Percentiles rank a stretch among this genome's conserved stretches.
These are phyloP conservation scores for Sitta europaea DNA, from an alignment of 2,113 vertebrate genomes.

Conservation along the genomic window DNA sequence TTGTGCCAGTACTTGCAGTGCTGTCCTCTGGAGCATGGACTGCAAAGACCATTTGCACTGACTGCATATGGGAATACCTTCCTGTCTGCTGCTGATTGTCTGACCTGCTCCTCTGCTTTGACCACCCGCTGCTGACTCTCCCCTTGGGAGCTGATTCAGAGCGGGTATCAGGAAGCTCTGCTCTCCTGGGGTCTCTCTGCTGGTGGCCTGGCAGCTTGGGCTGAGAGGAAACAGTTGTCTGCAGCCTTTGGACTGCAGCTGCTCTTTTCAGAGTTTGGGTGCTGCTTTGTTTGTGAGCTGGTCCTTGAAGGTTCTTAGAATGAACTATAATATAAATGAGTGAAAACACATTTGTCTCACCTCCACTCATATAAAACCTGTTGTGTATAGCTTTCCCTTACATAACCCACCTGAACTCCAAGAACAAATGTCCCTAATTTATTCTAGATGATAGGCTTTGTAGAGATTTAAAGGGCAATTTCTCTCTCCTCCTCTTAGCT, in stretches of 20 bases:
- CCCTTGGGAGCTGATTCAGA: background rate
- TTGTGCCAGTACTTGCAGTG: background rate
- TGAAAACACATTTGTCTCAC: slow-evolving; percentile 9
- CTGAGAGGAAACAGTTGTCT: background rate
- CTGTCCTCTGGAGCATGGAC: background rate
- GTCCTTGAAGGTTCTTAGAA: background rate
- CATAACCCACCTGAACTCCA: slow-evolving; percentile 15
- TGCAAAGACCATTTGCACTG: background rate
- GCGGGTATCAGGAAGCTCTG: background rate
- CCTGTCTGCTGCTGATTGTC: background rate
- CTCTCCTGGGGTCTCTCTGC: background rate
- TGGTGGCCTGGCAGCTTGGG: background rate
- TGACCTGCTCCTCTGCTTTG: background rate
- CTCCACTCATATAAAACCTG: slow-evolving; percentile 9
- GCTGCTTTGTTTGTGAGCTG: background rate
- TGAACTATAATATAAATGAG: background rate
- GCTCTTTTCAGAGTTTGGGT: background rate
- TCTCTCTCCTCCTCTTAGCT: slow-evolving; percentile 31
- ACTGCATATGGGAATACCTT: background rate
- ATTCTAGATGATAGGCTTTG: slow-evolving; percentile 37
- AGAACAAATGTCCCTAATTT: slow-evolving; percentile 56
- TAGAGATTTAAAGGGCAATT: slow-evolving; percentile 57
- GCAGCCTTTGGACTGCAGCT: background rate
- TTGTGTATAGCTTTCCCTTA: background rate
- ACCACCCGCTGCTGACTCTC: background rate